Percentiles rank a stretch among this genome's conserved stretches.
phyloP scores from a whole-genome alignment of 2,797 vertebrate species.

The Trachops cirrhosus region DNA sequence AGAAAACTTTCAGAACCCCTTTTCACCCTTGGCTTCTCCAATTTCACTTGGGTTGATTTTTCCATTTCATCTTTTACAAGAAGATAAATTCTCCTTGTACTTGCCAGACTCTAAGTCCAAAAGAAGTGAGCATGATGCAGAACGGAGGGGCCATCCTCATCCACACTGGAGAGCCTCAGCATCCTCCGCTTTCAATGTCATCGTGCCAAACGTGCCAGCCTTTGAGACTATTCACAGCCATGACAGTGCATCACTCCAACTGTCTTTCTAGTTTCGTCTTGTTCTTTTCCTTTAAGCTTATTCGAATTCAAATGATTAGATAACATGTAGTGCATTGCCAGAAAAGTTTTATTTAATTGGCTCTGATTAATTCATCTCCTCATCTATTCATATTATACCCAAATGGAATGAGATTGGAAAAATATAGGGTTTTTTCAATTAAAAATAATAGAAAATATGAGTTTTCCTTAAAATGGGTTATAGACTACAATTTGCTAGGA shows the following conservation, averaged over 20 bases:
- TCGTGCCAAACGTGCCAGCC: not conserved
- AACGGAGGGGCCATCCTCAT: not conserved
- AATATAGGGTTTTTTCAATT: not conserved
- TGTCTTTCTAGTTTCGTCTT: not conserved
- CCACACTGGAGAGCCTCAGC: not conserved
- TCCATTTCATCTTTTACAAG: not conserved
- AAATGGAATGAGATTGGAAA: not conserved
- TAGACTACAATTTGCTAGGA: not conserved
- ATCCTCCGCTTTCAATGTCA: not conserved
- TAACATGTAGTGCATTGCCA: not conserved
- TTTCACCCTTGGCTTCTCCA: not conserved
- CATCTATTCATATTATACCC: not conserved
- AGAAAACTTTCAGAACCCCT: not conserved
- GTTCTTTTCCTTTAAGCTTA: not conserved
- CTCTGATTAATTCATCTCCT: not conserved
- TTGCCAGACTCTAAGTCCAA: not conserved
- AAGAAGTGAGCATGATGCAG: not conserved
- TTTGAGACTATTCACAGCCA: not conserved
- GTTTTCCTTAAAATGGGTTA: not conserved
- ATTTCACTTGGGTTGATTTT: not conserved
- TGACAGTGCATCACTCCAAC: not conserved
- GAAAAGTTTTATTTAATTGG: not conserved
- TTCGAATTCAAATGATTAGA: not conserved
- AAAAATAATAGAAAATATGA: not conserved
- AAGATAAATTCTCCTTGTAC: slow-evolving; percentile 1